Evolutionary conservation across 2,113 vertebrate species (phyloP).

Genomic region (Malurus cyaneus): DNA sequence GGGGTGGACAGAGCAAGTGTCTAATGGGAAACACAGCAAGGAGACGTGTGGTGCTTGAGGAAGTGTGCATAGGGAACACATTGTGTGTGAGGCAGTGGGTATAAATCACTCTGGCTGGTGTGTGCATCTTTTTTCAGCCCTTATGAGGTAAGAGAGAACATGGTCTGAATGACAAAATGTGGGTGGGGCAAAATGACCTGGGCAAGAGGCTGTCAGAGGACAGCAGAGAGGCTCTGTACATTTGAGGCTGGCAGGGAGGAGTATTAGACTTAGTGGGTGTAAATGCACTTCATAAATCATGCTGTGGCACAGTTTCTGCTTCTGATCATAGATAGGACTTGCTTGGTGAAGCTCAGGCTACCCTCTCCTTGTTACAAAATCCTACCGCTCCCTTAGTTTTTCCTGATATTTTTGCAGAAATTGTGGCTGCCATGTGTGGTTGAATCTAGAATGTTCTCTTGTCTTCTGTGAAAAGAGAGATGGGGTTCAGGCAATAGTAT

Average conservation of each 20-base stretch:
- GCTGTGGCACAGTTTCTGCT: neutral
- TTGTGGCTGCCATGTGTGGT: neutral
- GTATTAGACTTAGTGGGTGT: neutral
- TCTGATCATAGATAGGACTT: neutral
- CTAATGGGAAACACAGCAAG: neutral
- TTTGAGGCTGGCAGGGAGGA: neutral
- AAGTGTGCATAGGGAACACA: accelerated
- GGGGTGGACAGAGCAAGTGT: neutral
- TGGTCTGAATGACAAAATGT: neutral
- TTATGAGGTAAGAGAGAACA: neutral
- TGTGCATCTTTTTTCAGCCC: neutral
- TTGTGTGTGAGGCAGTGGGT: neutral
- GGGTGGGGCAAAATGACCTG: neutral
- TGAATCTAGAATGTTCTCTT: neutral
- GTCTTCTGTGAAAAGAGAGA: neutral
- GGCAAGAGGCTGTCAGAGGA: neutral
- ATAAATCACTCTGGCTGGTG: neutral
- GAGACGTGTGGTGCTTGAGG: neutral
- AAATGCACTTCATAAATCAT: neutral
- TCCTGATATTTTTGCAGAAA: neutral
- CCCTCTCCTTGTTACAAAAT: neutral
- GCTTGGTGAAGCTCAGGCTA: neutral
- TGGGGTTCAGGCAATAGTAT: neutral
- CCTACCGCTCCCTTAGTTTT: neutral
- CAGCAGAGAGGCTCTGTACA: neutral